Conservation (phyloP, 1,140 invertebrate species). For the Lasioglossum albipes region DNA sequence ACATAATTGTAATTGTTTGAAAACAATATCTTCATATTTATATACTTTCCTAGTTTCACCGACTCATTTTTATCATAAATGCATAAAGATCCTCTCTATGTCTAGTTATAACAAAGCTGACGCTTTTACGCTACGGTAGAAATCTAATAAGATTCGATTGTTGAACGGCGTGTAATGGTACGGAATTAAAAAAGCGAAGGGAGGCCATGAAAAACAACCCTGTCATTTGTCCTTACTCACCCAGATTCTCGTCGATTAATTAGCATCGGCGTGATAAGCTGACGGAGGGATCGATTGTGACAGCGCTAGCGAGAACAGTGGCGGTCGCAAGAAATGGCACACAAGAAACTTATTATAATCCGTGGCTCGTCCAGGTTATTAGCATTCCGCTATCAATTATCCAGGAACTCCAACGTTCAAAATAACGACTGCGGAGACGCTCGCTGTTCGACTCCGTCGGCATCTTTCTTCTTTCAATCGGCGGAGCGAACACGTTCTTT, state of each 20-base stretch:
- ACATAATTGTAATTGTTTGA: too few relatives aligned
- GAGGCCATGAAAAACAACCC: background rate
- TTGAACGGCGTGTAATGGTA: background rate
- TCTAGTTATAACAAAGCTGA: too few relatives aligned
- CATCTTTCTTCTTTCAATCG: conserved; percentile 11
- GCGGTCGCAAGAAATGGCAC: conserved; percentile 38
- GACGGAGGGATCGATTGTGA: conserved; percentile 41
- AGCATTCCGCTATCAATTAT: conserved; percentile 63
- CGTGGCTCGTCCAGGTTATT: conserved; percentile 74
- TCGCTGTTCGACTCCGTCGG: background rate
- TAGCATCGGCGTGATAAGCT: conserved; percentile 49
- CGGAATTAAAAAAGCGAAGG: background rate
- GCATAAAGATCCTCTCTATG: too few relatives aligned
- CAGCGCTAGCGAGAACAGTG: conserved; percentile 31
- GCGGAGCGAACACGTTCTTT: conserved; percentile 6
- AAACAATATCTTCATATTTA: too few relatives aligned
- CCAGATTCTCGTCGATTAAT: conserved; percentile 29
- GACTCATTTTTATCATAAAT: too few relatives aligned
- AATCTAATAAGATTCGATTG: background rate
- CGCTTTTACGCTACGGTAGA: too few relatives aligned
- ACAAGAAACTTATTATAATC: conserved; percentile 75
- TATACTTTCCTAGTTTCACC: too few relatives aligned
- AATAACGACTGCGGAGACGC: conserved; percentile 15
- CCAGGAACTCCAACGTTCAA: conserved; percentile 8
- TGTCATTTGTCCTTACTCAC: conserved; percentile 15